Conservation (phyloP, 2,113 vertebrate genomes). For the Pangasianodon gigas region DNA sequence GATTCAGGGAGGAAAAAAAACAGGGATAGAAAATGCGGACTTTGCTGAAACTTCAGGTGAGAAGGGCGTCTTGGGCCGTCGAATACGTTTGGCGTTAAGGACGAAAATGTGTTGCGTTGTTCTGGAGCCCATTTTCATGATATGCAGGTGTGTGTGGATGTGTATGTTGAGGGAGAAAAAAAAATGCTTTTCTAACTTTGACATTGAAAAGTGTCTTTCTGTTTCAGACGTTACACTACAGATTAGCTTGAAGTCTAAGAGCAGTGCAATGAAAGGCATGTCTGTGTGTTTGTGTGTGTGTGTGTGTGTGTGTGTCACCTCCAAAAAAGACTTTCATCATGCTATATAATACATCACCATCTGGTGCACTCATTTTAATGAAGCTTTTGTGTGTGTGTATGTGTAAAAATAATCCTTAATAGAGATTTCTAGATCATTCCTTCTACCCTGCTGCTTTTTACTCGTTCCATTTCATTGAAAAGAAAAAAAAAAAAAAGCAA, state of each 20-base stretch:
- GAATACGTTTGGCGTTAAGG: not conserved
- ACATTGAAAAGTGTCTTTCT: no score
- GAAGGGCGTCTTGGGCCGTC: not conserved
- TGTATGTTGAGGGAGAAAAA: not conserved
- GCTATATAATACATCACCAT: not conserved
- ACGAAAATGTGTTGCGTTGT: not conserved
- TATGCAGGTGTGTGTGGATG: not conserved
- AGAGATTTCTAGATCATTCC: not conserved
- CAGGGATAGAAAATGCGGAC: not conserved
- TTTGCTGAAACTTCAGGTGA: not conserved
- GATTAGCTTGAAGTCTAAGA: no score
- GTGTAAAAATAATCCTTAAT: not conserved
- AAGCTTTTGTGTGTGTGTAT: not conserved
- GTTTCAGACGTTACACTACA: no score
- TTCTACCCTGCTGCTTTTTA: not conserved
- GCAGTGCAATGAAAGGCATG: not conserved
- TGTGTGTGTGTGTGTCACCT: not conserved
- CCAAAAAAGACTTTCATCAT: not conserved
- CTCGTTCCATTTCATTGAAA: not conserved
- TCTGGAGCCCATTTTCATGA: not conserved
- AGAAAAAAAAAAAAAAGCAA: no score
- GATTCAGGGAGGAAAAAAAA: not conserved
- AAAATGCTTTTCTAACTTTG: no score
- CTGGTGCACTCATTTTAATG: conserved; percentile 25
- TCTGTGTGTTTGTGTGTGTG: no score